These are phyloP conservation scores for Heteractis magnifica DNA, from an alignment of 92 coral and sea anemone species.

Conservation along the genomic window DNA sequence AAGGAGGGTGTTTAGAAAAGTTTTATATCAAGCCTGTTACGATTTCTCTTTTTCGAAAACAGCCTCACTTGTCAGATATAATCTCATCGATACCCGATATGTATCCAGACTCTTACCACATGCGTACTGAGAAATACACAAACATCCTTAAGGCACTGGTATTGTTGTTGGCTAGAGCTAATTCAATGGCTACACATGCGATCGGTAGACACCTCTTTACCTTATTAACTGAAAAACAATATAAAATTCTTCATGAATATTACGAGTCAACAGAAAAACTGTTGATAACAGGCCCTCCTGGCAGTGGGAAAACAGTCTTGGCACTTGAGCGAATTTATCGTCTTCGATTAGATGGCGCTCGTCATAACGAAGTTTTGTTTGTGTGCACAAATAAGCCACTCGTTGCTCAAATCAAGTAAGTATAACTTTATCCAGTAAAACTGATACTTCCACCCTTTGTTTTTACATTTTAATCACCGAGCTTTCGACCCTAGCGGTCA, in stretches of 20 bases:
- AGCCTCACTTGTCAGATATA: neutral
- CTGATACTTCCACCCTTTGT: no score
- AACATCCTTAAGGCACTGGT: conserved; percentile 14
- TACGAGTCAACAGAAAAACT: neutral
- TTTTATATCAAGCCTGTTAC: conserved; percentile 8
- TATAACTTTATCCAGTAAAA: no score
- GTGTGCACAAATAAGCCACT: no score
- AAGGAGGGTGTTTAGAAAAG: conserved; percentile 32
- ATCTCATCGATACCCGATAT: neutral
- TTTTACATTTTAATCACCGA: no score
- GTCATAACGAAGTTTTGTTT: no score
- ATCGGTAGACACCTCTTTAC: neutral
- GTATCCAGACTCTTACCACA: conserved; percentile 11
- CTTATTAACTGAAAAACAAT: conserved; percentile 17
- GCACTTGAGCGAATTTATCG: no score
- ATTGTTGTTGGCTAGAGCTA: conserved; percentile 12
- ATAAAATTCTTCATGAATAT: no score
- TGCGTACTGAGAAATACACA: neutral
- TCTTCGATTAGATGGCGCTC: no score
- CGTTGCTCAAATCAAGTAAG: no score
- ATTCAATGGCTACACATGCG: neutral
- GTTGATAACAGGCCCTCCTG: neutral
- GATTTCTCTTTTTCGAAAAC: neutral
- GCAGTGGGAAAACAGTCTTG: conserved; percentile 30
- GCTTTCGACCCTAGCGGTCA: no score